Evolutionary conservation across 2,797 vertebrate genomes (phyloP), one percentile per base, ranked within the genome.

Genomic region (Gastrophryne carolinensis): DNA sequence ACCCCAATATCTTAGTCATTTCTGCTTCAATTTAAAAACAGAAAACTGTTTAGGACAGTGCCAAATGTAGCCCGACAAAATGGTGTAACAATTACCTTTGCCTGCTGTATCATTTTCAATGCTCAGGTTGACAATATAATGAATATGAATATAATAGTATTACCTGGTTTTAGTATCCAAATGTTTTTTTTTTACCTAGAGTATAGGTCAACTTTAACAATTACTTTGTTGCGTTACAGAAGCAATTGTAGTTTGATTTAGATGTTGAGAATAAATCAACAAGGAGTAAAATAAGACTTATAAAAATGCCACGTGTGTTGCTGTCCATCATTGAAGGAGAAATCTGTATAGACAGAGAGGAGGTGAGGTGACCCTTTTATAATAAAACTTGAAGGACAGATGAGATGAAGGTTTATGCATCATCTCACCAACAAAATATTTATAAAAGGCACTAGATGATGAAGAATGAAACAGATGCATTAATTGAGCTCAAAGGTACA

Each of bases 401-500:
- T 44, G 11, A 35, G 21, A 57, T 49, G n/a, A 49, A 23, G 66
- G 34, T 21, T 69, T 30, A 56, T 41, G 15, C 49, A 34, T 23
- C 26, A 32, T 62, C 47, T 26, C 39, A 44, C 24, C 13, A 35
- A 52, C 32, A 68, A 62, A 56, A 74, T 76, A 39, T 69, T 76
- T 61, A 62, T 15, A 47, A 70, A 76, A 49, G 57, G 29, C 13
- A 13, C 56, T 52, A 37, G 21, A 19, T 63, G 34, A 26, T 63
- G 49, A 70, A 76, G 73, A 57, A 64, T 71, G 35, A 56, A 71
- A 19, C 49, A 56, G 65, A 66, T 26, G 49, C 50, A 65, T 77
- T 77, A 64, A 77, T 65, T 50, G 68, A 66, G 52, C 53, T 78
- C 23, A 41, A 58, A 78, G 50, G 26, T 64, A 24, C 58, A 71